A percentile compares a stretch with the other conserved stretches of the same genome.
Evolutionary conservation across 1,140 invertebrate species (phyloP).

Genomic region (Telenomus remus): DNA sequence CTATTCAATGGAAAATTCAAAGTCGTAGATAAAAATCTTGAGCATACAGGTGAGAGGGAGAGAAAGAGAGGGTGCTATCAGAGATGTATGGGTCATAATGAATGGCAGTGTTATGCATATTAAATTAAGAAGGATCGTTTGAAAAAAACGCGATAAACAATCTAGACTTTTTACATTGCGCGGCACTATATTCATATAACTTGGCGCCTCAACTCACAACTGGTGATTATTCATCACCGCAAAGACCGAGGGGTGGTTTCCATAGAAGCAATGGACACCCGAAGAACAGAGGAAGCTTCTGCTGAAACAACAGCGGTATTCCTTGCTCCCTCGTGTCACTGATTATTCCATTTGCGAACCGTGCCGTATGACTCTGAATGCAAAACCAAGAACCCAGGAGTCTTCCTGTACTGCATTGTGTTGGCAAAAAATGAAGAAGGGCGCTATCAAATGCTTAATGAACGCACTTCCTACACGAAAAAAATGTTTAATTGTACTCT

Average conservation of each 20-base stretch:
- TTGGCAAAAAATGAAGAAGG: slow-evolving; percentile 31
- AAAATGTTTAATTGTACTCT: slow-evolving; percentile 54
- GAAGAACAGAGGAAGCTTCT: slow-evolving; percentile 50
- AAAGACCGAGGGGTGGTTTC: slow-evolving; percentile 61
- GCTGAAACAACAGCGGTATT: slow-evolving; percentile 61
- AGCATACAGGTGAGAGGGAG: too few relatives aligned
- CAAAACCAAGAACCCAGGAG: slow-evolving; percentile 57
- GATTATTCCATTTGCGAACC: slow-evolving; percentile 71
- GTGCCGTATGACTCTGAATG: slow-evolving; percentile 68
- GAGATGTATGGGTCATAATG: not conserved
- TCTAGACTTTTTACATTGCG: slow-evolving; percentile 15
- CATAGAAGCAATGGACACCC: slow-evolving; percentile 58
- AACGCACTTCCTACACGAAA: slow-evolving; percentile 36
- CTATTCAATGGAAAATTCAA: too few relatives aligned
- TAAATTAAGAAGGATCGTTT: slow-evolving; percentile 35
- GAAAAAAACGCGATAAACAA: slow-evolving; percentile 47
- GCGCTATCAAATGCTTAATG: slow-evolving; percentile 49
- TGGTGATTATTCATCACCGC: slow-evolving; percentile 71
- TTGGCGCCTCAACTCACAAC: slow-evolving; percentile 63
- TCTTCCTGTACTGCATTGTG: slow-evolving; percentile 44
- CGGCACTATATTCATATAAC: slow-evolving; percentile 57
- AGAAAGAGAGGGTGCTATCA: too few relatives aligned
- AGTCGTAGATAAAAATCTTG: too few relatives aligned
- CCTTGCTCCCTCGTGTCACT: slow-evolving; percentile 68
- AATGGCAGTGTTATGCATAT: slow-evolving; percentile 33